Conservation (phyloP, 2,888 invertebrate species). For the Andricus curvator region DNA sequence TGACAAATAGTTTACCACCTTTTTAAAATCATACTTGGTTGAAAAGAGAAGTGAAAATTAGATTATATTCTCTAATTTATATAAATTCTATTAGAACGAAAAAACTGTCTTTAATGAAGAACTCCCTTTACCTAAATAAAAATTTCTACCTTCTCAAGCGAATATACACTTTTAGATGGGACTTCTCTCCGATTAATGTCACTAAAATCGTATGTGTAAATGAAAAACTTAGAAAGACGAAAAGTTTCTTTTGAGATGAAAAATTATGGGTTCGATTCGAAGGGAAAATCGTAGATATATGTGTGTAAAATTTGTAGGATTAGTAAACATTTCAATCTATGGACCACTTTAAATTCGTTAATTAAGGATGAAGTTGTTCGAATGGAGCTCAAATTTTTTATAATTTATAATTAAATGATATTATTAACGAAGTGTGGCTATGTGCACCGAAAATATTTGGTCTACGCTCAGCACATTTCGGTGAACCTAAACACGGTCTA, state of each 20-base stretch:
- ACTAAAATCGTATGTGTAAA: constrained; percentile 4
- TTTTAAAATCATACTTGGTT: not conserved
- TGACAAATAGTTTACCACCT: not conserved
- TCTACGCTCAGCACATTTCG: too few relatives aligned
- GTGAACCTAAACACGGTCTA: too few relatives aligned
- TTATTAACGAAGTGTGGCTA: not conserved
- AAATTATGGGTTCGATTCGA: not conserved
- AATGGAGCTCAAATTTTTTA: not conserved
- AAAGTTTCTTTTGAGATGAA: not conserved
- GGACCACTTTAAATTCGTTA: constrained; percentile 21
- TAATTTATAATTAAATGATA: not conserved
- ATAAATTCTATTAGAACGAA: not conserved
- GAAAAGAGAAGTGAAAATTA: not conserved
- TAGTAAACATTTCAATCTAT: constrained; percentile 16
- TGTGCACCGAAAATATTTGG: too few relatives aligned
- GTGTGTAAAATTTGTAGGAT: constrained; percentile 25
- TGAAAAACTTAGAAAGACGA: not conserved
- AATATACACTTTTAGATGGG: constrained; percentile 4
- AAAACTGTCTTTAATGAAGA: not conserved
- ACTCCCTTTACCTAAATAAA: constrained; percentile 13
- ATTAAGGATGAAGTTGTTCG: not conserved
- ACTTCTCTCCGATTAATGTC: constrained; percentile 8
- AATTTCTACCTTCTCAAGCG: constrained; percentile 18
- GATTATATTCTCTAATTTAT: not conserved
- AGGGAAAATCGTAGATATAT: not conserved